These are phyloP conservation scores for Nomada hirtipes DNA, from an alignment of 2,888 invertebrate species.

Conservation along the genomic window DNA sequence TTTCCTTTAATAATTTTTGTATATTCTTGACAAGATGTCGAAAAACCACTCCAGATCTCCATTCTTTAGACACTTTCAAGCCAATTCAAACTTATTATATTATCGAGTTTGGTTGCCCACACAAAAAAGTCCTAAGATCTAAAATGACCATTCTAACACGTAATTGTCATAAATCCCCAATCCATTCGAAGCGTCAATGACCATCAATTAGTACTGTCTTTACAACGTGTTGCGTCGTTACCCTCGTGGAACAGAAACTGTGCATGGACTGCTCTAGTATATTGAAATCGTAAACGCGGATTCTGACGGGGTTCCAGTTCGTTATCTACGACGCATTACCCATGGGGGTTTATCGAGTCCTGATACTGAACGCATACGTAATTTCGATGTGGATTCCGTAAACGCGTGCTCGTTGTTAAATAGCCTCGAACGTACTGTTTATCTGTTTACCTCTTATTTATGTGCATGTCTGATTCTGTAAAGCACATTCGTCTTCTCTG, in stretches of 20 bases:
- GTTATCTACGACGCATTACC: conserved; percentile 55
- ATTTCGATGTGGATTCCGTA: conserved; percentile 2
- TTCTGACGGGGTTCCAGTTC: conserved; percentile 55
- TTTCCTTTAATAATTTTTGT: too few species aligned
- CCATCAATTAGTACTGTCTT: too few species aligned
- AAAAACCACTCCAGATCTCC: too few species aligned
- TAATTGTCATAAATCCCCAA: too few species aligned
- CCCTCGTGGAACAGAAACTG: not conserved
- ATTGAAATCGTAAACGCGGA: conserved; percentile 55
- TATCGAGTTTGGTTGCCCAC: too few species aligned
- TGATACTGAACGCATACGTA: not conserved
- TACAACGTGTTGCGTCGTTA: too few species aligned
- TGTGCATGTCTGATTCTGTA: not conserved
- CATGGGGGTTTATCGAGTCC: conserved; percentile 40
- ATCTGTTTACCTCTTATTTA: conserved; percentile 18
- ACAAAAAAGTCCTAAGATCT: too few species aligned
- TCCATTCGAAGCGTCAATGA: too few species aligned
- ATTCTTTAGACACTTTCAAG: too few species aligned
- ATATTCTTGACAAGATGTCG: too few species aligned
- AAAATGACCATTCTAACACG: too few species aligned
- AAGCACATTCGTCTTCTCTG: conserved; percentile 26
- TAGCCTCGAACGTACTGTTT: conserved; percentile 36
- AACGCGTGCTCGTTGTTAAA: conserved; percentile 44
- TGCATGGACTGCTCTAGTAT: conserved; percentile 14
- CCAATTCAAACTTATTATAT: too few species aligned